Evolutionary conservation across 2,888 invertebrate genomes (phyloP).

Genomic region (Nasonovia ribisnigri): DNA sequence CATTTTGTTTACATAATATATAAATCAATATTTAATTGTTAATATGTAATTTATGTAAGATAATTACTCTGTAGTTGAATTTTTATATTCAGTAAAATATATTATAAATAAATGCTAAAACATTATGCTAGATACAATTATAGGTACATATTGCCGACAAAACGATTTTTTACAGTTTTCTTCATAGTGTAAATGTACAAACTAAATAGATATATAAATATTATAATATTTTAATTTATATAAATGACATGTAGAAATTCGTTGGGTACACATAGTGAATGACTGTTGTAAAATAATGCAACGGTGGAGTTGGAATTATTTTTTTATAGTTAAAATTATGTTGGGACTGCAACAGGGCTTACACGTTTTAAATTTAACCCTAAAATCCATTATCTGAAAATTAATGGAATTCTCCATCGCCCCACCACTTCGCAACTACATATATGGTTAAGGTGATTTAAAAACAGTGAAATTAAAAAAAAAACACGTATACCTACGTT

Average conservation of each 20-base stretch:
- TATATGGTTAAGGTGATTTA: not conserved
- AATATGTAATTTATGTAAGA: not conserved
- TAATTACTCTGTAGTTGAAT: not conserved
- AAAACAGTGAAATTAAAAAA: not conserved
- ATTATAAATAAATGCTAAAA: not conserved
- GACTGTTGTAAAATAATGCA: not conserved
- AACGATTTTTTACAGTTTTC: not conserved
- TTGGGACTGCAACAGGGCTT: not conserved
- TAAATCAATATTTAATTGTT: no score
- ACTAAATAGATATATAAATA: not conserved
- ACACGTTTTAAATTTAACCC: not conserved
- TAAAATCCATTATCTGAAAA: not conserved
- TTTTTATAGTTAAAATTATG: not conserved
- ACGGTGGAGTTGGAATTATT: not conserved
- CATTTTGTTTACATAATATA: no score
- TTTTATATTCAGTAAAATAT: not conserved
- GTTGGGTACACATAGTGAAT: not conserved
- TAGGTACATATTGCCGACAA: not conserved
- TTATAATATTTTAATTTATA: not conserved
- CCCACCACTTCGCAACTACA: not conserved
- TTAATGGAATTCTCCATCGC: not conserved
- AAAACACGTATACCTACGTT: not conserved
- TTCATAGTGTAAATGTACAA: not conserved
- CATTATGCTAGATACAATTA: not conserved
- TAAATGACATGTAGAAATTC: not conserved